A percentile compares a stretch with the other conserved stretches of the same genome.
Evolutionary conservation across 2,113 vertebrate genomes (phyloP).

Genomic region (Pandion haliaetus): DNA sequence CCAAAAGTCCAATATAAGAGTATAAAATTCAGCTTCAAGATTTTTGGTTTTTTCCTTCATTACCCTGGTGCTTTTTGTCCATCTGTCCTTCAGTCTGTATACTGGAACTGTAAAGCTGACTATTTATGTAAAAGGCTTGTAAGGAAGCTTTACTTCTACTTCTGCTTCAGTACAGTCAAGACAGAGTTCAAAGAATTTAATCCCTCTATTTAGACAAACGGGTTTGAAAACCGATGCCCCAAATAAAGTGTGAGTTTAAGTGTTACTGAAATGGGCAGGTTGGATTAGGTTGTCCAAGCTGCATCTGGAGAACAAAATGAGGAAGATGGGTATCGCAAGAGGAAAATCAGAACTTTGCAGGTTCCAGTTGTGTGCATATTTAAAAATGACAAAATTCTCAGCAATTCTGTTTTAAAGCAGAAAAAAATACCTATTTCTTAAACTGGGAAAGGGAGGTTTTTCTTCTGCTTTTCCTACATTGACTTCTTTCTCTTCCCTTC

Average conservation of each 20-base stretch:
- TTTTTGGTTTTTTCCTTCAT: background rate
- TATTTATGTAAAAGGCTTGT: background rate
- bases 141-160: background rate
- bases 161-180: background rate
- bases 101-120: background rate
- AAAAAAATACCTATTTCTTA: fast-evolving
- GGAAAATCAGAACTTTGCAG: background rate
- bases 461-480: background rate
- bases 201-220: background rate
- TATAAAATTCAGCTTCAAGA: background rate
- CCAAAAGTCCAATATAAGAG: background rate
- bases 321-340: background rate
- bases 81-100: background rate
- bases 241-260: background rate
- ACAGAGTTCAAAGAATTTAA: background rate
- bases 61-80: background rate
- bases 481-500: background rate
- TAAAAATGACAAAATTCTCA: background rate
- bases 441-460: background rate
- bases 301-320: background rate
- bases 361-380: background rate
- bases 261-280: background rate
- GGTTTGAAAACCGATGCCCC: background rate
- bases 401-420: background rate
- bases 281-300: background rate